Evolutionary conservation across 2,888 invertebrate genomes (phyloP).

Genomic region (Abscondita cerata): DNA sequence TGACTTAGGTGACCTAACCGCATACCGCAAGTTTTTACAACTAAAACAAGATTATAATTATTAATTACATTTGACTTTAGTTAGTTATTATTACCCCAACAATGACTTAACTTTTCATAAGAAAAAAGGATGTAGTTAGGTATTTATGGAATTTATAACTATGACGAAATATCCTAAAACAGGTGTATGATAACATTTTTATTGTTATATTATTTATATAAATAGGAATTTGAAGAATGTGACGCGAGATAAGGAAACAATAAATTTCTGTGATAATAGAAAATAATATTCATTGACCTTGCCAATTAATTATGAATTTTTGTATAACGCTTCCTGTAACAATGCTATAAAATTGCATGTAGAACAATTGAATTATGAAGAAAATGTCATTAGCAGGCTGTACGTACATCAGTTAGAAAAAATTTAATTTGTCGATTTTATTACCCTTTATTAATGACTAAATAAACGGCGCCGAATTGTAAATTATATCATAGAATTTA

Average conservation of each 20-base stretch:
- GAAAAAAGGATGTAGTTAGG: background rate
- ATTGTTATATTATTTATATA: constrained; percentile 20
- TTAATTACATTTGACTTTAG: constrained; percentile 13
- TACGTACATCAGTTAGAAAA: too few species aligned
- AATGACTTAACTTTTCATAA: constrained; percentile 1
- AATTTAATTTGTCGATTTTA: too few species aligned
- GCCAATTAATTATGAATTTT: constrained; percentile 20
- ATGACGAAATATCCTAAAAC: constrained; percentile 14
- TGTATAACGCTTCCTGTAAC: constrained; percentile 7
- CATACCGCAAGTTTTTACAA: constrained; percentile 31
- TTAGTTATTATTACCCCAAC: constrained; percentile 8
- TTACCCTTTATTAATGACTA: too few species aligned
- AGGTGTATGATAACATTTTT: constrained; percentile 21
- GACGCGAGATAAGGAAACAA: constrained; percentile 28
- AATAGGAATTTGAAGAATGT: constrained; percentile 19
- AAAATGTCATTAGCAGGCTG: too few species aligned
- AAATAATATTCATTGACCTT: constrained; percentile 25
- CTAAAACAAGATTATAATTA: constrained; percentile 12
- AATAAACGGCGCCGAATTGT: too few species aligned
- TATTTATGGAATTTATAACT: constrained; percentile 15
- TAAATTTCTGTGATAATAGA: constrained; percentile 20
- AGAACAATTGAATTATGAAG: too few species aligned
- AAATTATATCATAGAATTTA: background rate
- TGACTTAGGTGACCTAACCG: constrained; percentile 31
- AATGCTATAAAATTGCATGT: too few species aligned